phyloP scores from a whole-genome alignment of 2,888 invertebrate genomes.

The Idaea biselata region DNA sequence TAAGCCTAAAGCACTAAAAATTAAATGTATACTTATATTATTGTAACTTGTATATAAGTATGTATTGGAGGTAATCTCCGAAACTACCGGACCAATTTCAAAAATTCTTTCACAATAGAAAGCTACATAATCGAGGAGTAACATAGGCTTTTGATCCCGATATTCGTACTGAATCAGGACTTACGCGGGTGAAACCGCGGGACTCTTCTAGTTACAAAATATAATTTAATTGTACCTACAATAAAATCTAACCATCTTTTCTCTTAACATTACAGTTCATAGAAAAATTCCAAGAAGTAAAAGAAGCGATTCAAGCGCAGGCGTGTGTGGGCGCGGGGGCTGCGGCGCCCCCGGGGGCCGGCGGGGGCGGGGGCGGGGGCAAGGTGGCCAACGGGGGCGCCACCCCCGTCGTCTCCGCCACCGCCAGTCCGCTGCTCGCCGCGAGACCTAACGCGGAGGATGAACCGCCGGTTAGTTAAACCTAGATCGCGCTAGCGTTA shows the following conservation, averaged over 20 bases:
- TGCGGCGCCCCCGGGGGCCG: conserved; percentile 14
- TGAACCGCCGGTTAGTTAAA: conserved; percentile 35
- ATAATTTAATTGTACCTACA: not conserved
- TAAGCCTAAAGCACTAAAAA: too few relatives aligned
- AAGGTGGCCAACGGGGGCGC: conserved; percentile 89
- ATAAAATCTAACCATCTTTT: not conserved
- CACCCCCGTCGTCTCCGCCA: conserved; percentile 92
- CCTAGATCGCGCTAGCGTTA: not conserved
- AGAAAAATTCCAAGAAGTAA: conserved; percentile 98
- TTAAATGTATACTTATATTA: too few relatives aligned
- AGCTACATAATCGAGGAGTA: too few relatives aligned
- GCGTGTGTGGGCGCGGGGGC: conserved; percentile 40
- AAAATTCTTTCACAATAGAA: too few relatives aligned
- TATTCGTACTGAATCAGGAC: too few relatives aligned
- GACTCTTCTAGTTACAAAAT: too few relatives aligned
- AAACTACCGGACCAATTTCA: too few relatives aligned
- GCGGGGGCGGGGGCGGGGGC: conserved; percentile 76
- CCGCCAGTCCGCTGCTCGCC: conserved; percentile 90
- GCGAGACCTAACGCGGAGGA: conserved; percentile 74
- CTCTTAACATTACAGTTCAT: conserved; percentile 85
- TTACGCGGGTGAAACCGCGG: too few relatives aligned
- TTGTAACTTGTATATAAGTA: too few relatives aligned
- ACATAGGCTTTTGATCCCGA: too few relatives aligned
- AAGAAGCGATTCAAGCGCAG: conserved; percentile 91
- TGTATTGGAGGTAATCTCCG: too few relatives aligned